These are phyloP conservation scores for Clarias platycephalus DNA, from an alignment of 2,797 vertebrate genomes.

Conservation along the genomic window DNA sequence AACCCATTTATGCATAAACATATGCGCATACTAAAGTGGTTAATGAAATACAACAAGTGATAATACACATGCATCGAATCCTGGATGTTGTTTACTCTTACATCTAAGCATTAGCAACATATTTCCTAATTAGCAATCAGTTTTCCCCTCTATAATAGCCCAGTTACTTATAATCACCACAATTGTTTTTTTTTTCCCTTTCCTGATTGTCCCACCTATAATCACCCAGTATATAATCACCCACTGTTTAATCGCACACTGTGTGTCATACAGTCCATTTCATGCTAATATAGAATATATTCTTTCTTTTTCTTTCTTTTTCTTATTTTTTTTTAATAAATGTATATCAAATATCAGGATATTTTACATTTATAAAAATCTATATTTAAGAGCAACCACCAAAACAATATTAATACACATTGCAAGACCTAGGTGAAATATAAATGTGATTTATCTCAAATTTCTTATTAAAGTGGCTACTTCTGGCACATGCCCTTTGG, in stretches of 20 bases:
- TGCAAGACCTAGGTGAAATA: slow-evolving; percentile 5
- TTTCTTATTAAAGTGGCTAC: slow-evolving; percentile 6
- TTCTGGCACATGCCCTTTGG: slow-evolving; percentile 23
- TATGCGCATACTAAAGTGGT: neutral
- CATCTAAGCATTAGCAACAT: neutral
- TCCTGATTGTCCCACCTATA: neutral
- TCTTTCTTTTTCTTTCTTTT: too few relatives aligned
- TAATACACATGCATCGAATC: neutral
- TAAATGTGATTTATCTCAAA: slow-evolving; percentile 46
- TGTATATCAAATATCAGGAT: neutral
- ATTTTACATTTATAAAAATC: slow-evolving; percentile 16
- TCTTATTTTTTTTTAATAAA: too few relatives aligned
- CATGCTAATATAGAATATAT: too few relatives aligned
- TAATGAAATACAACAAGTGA: neutral
- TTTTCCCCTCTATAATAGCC: slow-evolving; percentile 1
- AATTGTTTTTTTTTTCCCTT: slow-evolving; percentile 1
- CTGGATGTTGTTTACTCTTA: neutral
- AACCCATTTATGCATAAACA: neutral
- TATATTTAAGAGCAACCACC: slow-evolving; percentile 30
- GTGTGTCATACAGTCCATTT: neutral
- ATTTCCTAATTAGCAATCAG: slow-evolving; percentile 2
- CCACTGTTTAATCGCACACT: neutral
- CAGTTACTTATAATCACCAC: neutral
- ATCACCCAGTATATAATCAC: slow-evolving; percentile 6
- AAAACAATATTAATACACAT: slow-evolving; percentile 12